Evolutionary conservation across 1,140 invertebrate species (phyloP).

Genomic region (Vanessa atalanta): DNA sequence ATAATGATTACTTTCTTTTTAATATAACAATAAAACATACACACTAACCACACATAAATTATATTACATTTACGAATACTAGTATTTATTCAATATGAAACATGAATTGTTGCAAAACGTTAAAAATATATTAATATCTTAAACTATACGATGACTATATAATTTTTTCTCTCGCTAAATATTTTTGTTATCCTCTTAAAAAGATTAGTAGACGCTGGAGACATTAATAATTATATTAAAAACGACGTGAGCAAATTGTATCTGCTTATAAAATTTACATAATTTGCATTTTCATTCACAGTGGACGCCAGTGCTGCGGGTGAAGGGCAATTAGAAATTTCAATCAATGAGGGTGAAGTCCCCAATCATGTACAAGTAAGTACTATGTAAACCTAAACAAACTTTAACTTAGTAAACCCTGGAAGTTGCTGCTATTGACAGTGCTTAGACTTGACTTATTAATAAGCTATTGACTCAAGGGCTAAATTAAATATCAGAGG

Average conservation of each 20-base stretch:
- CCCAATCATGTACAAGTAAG: slow-evolving; percentile 94
- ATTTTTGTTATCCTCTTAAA: too few species aligned
- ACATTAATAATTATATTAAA: neutral
- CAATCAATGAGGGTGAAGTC: slow-evolving; percentile 98
- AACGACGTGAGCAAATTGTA: neutral
- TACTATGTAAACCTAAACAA: slow-evolving; percentile 43
- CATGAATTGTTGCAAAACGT: too few species aligned
- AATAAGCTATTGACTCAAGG: slow-evolving; percentile 31
- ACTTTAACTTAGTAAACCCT: slow-evolving; percentile 31
- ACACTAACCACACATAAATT: too few species aligned
- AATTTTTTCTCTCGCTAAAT: too few species aligned
- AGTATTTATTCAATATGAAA: too few species aligned
- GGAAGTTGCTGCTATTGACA: slow-evolving; percentile 36
- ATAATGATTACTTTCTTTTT: too few species aligned
- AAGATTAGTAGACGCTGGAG: too few species aligned
- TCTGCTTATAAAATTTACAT: slow-evolving; percentile 3
- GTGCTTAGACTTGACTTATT: slow-evolving; percentile 38
- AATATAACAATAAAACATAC: too few species aligned
- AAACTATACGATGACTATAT: too few species aligned
- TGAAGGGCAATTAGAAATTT: slow-evolving; percentile 98
- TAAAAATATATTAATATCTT: too few species aligned
- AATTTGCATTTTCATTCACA: slow-evolving; percentile 71
- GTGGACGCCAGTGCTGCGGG: slow-evolving; percentile 98
- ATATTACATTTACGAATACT: too few species aligned
- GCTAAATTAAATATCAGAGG: slow-evolving; percentile 8